Percentiles rank a stretch among this genome's conserved stretches.
phyloP scores from a whole-genome alignment of 2,888 invertebrate genomes.

The Megastigmus dorsalis region DNA sequence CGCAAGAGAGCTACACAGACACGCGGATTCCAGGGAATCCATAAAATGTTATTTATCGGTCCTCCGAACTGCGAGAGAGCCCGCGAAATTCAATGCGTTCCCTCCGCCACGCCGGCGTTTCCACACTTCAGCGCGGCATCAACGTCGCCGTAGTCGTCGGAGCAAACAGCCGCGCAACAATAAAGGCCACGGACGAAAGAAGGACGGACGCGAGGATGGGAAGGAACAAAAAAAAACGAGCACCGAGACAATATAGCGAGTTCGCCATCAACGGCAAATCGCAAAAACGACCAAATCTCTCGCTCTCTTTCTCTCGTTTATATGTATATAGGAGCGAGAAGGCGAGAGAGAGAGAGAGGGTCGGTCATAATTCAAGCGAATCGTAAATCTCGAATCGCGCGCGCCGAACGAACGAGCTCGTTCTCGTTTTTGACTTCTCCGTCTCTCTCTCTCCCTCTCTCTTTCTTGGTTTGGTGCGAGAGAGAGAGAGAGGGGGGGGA shows the following conservation, averaged over 20 bases:
- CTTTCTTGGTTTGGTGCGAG: not conserved
- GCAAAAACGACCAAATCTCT: constrained; percentile 24
- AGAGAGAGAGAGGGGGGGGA: not conserved
- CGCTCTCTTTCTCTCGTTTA: constrained; percentile 1
- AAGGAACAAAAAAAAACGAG: not conserved
- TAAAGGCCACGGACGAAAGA: not conserved
- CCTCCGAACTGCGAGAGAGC: not conserved
- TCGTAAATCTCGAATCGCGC: constrained; percentile 66
- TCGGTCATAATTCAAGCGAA: constrained; percentile 70
- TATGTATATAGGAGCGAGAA: not conserved
- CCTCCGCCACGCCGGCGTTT: too few relatives aligned
- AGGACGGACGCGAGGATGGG: too few relatives aligned
- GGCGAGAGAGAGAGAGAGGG: not conserved
- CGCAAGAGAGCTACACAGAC: too few relatives aligned
- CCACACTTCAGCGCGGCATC: not conserved
- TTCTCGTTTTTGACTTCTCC: constrained; percentile 39
- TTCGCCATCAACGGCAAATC: constrained; percentile 26
- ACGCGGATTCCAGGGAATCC: constrained; percentile 39
- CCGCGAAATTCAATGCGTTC: not conserved
- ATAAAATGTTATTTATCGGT: constrained; percentile 47
- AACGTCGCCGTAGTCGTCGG: too few relatives aligned
- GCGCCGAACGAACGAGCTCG: constrained; percentile 32
- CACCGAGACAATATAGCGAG: not conserved
- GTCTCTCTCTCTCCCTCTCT: constrained; percentile 26
- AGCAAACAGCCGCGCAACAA: not conserved